Base-by-base conservation (phyloP, 2,113 vertebrate species). In the Turdus rufiventris region DNA sequence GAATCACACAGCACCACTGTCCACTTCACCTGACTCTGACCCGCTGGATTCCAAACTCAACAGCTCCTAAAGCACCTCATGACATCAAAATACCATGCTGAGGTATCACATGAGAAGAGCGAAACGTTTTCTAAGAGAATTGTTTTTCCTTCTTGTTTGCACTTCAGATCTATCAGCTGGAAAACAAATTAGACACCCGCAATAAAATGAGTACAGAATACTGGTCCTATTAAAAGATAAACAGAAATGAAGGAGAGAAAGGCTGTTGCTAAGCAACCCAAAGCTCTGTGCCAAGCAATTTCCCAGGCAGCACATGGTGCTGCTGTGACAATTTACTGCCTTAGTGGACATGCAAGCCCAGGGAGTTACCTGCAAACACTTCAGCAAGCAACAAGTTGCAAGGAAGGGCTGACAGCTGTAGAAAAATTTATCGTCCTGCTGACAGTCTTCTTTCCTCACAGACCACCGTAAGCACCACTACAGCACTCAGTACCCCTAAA, bases 341-440 rank as follows among this genome's bases (percentile, higher is more conserved):
- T 47, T 56, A 18, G 2, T 1, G 14, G 73, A 25, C 38, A 17
- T 0, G 0, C 2, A 4, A 58, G 51, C 45, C 36, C 4, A 0
- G 33, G 36, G 62, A 89, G 63, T 38, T 14, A 91, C 85, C 63
- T 80, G 78, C 48, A 43, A 24, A 71, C 24, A 57, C 34, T 8
- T 60, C 56, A 56, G 68, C 38, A 45, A 76, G 68, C 66, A 89
- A 76, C 56, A 68, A 28, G 77, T 24, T 16, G 42, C 7, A 13
- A 82, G 34, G 58, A 63, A 76, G 56, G 50, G 56, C 51, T 73
- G 48, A 81, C 13, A 51, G 50, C 29, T 56, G 1, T 1, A 5
- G 12, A 43, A 26, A 7, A 31, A 66, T 24, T 58, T 33, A 9
- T 50, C 21, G 3, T 26, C 18, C 43, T 53, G 29, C 16, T 61